phyloP scores from a whole-genome alignment of 2,797 vertebrate genomes.

The Sebastes steindachneri region DNA sequence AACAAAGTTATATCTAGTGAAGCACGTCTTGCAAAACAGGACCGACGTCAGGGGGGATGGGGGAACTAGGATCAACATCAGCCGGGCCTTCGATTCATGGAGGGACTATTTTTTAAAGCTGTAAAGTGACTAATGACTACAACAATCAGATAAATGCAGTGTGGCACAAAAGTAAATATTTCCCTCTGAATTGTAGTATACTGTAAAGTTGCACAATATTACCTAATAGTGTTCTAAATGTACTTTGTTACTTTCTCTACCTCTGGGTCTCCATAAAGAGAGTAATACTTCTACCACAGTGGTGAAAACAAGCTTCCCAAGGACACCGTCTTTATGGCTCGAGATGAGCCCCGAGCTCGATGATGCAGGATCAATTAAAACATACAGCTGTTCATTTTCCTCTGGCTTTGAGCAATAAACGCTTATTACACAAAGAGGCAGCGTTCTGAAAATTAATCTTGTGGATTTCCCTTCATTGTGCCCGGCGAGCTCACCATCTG shows the following conservation, averaged over 20 bases:
- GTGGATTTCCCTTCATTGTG: slow-evolving; percentile 1
- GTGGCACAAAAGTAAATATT: not conserved
- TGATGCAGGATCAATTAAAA: slow-evolving; percentile 46
- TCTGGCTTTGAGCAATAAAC: slow-evolving; percentile 10
- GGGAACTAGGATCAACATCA: too few species aligned
- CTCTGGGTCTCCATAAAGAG: not conserved
- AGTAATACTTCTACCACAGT: not conserved
- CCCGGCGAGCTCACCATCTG: not conserved
- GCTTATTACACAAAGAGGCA: slow-evolving; percentile 28
- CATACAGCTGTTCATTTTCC: slow-evolving; percentile 41
- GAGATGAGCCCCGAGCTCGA: not conserved
- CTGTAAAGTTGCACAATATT: not conserved
- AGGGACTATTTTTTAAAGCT: too few species aligned
- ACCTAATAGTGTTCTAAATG: not conserved
- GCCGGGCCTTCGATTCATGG: too few species aligned
- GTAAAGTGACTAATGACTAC: not conserved
- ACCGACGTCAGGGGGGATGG: too few species aligned
- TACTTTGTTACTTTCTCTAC: not conserved
- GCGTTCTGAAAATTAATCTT: slow-evolving; percentile 26
- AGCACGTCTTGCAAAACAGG: too few species aligned
- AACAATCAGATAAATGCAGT: not conserved
- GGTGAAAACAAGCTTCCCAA: slow-evolving; percentile 3
- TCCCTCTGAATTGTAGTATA: not conserved
- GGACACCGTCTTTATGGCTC: not conserved
- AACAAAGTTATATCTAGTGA: too few species aligned